A percentile compares a stretch with the other conserved stretches of the same genome.
These are phyloP conservation scores for Odobenus rosmarus DNA, from an alignment of 2,113 vertebrate genomes.

Conservation along the genomic window DNA sequence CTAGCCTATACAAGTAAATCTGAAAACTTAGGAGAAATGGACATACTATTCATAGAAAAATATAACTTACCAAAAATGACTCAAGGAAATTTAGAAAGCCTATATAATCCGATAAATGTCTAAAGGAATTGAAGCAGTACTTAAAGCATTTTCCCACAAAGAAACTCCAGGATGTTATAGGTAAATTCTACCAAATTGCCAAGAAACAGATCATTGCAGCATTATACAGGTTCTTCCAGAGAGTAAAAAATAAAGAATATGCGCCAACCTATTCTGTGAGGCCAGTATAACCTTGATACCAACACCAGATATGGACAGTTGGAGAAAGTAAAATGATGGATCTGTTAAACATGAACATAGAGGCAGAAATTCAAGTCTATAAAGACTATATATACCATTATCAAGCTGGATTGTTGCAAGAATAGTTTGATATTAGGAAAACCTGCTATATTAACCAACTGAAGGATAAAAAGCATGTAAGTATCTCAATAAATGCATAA, in stretches of 20 bases:
- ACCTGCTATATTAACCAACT: background rate
- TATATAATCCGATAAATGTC: background rate
- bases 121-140: background rate
- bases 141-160: background rate
- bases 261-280: background rate
- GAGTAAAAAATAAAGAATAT: rapidly evolving
- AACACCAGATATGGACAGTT: too few species aligned
- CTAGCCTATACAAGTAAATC: background rate
- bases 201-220: background rate
- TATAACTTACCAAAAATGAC: background rate
- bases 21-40: background rate
- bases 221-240: background rate
- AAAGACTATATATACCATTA: background rate
- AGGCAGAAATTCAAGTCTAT: background rate
- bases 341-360: background rate
- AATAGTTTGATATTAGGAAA: background rate
- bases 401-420: background rate
- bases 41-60: background rate
- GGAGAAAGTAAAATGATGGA: background rate
- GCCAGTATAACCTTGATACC: background rate
- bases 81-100: background rate
- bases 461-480: background rate
- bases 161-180: background rate
- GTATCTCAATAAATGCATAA: background rate
- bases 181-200: background rate